Evolutionary conservation across 23 tunicate species (phyloP).

Genomic region (Clavelina lepadiformis): DNA sequence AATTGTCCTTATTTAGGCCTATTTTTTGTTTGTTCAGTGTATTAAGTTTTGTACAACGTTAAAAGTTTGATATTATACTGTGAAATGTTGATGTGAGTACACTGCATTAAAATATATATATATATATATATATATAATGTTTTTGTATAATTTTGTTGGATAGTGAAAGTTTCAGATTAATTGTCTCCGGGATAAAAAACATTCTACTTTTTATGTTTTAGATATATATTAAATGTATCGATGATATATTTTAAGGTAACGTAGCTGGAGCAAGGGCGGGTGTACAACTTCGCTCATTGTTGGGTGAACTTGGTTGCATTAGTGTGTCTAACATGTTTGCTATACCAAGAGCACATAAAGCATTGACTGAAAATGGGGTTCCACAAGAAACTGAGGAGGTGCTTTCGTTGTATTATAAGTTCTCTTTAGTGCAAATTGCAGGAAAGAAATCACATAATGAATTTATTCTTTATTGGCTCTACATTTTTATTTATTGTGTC

Average conservation of each 20-base stretch:
- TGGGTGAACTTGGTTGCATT: conserved; percentile 88
- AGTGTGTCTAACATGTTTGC: conserved; percentile 84
- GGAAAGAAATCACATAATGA: no score
- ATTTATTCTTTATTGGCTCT: no score
- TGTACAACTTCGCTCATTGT: conserved; percentile 64
- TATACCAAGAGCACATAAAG: conserved; percentile 36
- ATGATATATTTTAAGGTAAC: conserved; percentile 19
- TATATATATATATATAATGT: no score
- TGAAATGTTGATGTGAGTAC: no score
- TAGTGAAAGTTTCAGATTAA: neutral
- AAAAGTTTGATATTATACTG: no score
- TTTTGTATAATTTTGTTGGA: neutral
- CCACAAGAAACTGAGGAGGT: conserved; percentile 34
- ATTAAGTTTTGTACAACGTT: no score
- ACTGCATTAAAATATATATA: no score
- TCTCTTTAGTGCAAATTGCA: no score
- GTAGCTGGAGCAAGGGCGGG: conserved; percentile 80
- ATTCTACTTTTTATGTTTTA: neutral
- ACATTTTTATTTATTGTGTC: no score
- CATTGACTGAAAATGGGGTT: conserved; percentile 41
- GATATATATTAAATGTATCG: neutral
- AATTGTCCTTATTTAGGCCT: no score
- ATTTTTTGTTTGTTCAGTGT: no score
- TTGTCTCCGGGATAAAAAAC: neutral
- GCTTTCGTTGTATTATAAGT: no score